phyloP scores from a whole-genome alignment of 2,797 vertebrate species.

The Peromyscus melanophrys region DNA sequence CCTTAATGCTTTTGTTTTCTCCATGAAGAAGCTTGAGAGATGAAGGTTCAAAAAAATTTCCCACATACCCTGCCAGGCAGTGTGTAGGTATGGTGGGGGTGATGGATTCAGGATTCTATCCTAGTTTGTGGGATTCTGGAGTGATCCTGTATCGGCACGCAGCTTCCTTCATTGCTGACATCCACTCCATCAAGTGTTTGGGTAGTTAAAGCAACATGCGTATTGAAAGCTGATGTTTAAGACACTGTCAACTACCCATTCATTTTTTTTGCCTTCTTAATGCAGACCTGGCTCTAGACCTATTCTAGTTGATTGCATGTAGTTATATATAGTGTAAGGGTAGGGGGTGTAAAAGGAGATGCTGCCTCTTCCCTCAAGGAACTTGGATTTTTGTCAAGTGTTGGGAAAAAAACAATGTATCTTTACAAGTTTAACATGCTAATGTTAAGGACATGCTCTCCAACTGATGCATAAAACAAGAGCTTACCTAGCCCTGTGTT shows the following conservation, averaged over 20 bases:
- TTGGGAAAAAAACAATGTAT: neutral
- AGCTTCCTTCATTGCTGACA: neutral
- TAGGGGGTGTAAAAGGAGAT: neutral
- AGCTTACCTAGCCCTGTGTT: neutral
- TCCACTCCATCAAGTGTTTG: neutral
- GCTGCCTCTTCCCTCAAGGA: neutral
- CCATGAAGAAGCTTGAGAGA: neutral
- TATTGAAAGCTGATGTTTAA: no score
- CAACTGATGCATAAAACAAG: neutral
- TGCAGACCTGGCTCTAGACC: neutral
- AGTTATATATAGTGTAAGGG: neutral
- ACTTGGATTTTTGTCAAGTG: neutral
- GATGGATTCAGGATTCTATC: neutral
- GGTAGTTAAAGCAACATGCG: accelerated
- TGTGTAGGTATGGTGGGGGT: no score
- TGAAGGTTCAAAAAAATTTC: neutral
- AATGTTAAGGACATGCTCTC: neutral
- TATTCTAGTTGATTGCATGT: neutral
- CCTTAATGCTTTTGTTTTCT: neutral
- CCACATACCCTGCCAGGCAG: neutral
- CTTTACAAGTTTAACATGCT: neutral
- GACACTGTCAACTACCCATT: neutral
- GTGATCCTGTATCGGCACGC: neutral
- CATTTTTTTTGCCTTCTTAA: neutral
- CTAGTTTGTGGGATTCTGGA: neutral